phyloP scores from a whole-genome alignment of 2,797 vertebrate species.

The Poeciliopsis presidionis region DNA sequence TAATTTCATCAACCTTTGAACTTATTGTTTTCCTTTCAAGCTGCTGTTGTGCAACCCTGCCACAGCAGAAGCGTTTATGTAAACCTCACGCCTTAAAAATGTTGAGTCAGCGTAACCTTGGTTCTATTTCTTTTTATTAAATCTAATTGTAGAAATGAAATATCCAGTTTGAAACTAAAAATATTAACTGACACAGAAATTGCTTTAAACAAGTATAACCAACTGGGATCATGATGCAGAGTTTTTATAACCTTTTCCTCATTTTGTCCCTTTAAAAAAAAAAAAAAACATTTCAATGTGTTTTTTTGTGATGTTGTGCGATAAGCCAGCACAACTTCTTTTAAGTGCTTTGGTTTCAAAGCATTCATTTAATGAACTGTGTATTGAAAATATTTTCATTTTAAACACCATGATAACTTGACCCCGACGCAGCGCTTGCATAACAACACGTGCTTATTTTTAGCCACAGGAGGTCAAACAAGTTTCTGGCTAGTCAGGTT shows the following conservation, averaged over 20 bases:
- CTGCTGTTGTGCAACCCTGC: background rate
- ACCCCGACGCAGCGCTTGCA: background rate
- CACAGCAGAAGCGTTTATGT: background rate
- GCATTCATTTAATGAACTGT: background rate
- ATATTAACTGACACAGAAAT: background rate
- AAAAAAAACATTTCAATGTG: background rate
- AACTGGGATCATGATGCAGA: background rate
- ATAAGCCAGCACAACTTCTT: background rate
- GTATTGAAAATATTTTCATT: background rate
- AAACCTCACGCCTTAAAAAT: background rate
- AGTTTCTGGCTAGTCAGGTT: background rate
- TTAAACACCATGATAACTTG: background rate
- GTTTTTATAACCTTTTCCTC: background rate
- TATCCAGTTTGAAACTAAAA: background rate
- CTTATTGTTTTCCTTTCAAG: background rate
- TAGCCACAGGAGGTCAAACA: background rate
- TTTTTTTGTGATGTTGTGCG: background rate
- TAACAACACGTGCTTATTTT: background rate
- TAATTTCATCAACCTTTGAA: background rate
- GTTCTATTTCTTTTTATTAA: background rate
- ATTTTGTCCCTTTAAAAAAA: background rate
- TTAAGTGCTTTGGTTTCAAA: background rate
- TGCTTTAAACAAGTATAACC: background rate
- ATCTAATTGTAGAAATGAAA: background rate
- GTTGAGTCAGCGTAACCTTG: background rate